A percentile compares a stretch with the other conserved stretches of the same genome.
These are phyloP conservation scores for Poeciliopsis gracilis DNA, from an alignment of 2,797 vertebrate species.

Conservation along the genomic window DNA sequence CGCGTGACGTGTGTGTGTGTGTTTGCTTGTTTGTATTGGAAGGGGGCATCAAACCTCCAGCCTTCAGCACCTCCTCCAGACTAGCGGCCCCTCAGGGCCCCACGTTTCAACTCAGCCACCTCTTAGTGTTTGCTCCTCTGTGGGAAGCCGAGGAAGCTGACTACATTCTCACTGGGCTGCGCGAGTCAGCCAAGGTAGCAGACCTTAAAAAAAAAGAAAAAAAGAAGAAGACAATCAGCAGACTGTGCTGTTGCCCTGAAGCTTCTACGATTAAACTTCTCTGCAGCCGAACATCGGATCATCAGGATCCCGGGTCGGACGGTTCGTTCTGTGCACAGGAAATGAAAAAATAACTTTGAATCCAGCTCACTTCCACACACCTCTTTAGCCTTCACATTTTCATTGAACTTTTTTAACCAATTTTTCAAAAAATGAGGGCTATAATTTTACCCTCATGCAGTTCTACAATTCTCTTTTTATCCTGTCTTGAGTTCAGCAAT, in stretches of 20 bases:
- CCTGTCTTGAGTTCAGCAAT: background rate
- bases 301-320: slow-evolving; percentile 9
- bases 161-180: slow-evolving; percentile 28
- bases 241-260: background rate
- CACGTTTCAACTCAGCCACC: slow-evolving; percentile 26
- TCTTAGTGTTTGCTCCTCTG: slow-evolving; percentile 45
- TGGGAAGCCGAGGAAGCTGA: slow-evolving; percentile 30
- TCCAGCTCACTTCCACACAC: slow-evolving; percentile 10
- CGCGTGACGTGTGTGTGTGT: slow-evolving; percentile 51
- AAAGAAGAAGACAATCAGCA: background rate
- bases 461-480: background rate
- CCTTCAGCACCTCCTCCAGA: slow-evolving; percentile 60
- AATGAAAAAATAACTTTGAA: slow-evolving; percentile 10
- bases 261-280: slow-evolving; percentile 8
- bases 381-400: slow-evolving; percentile 14
- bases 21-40: slow-evolving; percentile 28
- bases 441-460: background rate
- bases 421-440: background rate
- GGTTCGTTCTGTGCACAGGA: slow-evolving; percentile 13
- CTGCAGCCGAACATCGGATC: background rate
- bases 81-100: slow-evolving; percentile 40
- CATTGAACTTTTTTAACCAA: background rate
- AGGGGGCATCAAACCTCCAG: slow-evolving; percentile 37
- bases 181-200: slow-evolving; percentile 8
- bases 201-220: background rate